phyloP scores from a whole-genome alignment of 2,888 invertebrate species.

The Xestia xanthographa region DNA sequence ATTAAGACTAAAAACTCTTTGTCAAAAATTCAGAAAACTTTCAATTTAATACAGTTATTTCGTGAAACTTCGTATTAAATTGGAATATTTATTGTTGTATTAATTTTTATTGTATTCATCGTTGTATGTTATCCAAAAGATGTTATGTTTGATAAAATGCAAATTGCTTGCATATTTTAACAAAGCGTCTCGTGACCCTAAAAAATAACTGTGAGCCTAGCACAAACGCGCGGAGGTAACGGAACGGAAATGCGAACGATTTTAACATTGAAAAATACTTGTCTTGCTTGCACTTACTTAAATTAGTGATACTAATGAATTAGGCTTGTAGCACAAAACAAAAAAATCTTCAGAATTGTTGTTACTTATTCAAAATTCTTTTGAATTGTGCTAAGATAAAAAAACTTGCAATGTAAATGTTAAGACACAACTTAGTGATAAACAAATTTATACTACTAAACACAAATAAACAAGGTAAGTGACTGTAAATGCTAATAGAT shows the following conservation, averaged over 20 bases:
- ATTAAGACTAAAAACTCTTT: slow-evolving; percentile 5
- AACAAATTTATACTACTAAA: neutral
- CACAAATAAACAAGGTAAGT: neutral
- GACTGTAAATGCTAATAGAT: neutral
- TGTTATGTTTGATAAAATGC: slow-evolving; percentile 24
- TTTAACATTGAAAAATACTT: neutral
- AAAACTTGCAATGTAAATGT: neutral
- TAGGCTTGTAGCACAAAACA: no score
- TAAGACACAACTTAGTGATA: neutral
- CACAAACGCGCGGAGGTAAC: neutral
- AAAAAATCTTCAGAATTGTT: neutral
- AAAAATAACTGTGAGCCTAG: neutral
- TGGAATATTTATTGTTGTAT: slow-evolving; percentile 41
- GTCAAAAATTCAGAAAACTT: slow-evolving; percentile 3
- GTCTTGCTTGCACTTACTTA: neutral
- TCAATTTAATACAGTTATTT: slow-evolving; percentile 7
- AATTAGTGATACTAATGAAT: no score
- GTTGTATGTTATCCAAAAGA: slow-evolving; percentile 30
- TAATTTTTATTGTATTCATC: slow-evolving; percentile 39
- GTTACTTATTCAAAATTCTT: neutral
- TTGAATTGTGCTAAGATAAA: neutral
- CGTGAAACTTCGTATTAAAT: slow-evolving; percentile 20
- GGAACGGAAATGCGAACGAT: neutral
- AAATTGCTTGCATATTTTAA: slow-evolving; percentile 28
- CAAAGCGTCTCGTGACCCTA: neutral